Evolutionary conservation across 2,888 invertebrate genomes (phyloP).

Genomic region (Psococerastis gibbosa): DNA sequence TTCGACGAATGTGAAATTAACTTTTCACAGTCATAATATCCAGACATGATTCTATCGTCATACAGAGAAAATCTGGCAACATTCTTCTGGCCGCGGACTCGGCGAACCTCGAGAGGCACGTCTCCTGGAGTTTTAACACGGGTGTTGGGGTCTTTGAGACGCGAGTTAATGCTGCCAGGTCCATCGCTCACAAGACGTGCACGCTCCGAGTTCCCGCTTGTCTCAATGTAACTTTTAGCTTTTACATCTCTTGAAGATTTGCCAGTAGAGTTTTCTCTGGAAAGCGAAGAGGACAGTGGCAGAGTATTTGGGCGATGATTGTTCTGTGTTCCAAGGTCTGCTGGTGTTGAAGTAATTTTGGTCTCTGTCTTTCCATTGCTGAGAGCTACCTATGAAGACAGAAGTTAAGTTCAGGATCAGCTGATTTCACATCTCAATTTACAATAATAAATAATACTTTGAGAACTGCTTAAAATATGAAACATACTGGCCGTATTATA

Average conservation of each 20-base stretch:
- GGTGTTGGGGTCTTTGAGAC: conserved; percentile 49
- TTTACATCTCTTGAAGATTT: not conserved
- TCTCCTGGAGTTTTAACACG: conserved; percentile 69
- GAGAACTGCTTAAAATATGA: too few species aligned
- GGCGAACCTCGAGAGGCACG: conserved; percentile 55
- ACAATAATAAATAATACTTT: too few species aligned
- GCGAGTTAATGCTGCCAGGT: not conserved
- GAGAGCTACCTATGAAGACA: not conserved
- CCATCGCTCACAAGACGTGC: too few species aligned
- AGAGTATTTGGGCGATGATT: conserved; percentile 3
- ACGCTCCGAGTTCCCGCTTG: too few species aligned
- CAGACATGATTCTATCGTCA: conserved; percentile 68
- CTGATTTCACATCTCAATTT: too few species aligned
- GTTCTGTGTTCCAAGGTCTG: conserved; percentile 2
- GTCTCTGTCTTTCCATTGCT: not conserved
- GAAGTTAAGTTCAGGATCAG: too few species aligned
- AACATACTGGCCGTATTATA: too few species aligned
- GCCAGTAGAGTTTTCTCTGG: not conserved
- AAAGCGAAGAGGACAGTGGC: not conserved
- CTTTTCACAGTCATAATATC: conserved; percentile 3
- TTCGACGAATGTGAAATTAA: not conserved
- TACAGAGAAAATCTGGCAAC: conserved; percentile 56
- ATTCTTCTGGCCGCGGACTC: conserved; percentile 43
- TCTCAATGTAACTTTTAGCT: not conserved
- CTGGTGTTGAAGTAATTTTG: not conserved